A percentile compares a stretch with the other conserved stretches of the same genome.
phyloP scores from a whole-genome alignment of 2,888 invertebrate species.

The Coelopa pilipes region DNA sequence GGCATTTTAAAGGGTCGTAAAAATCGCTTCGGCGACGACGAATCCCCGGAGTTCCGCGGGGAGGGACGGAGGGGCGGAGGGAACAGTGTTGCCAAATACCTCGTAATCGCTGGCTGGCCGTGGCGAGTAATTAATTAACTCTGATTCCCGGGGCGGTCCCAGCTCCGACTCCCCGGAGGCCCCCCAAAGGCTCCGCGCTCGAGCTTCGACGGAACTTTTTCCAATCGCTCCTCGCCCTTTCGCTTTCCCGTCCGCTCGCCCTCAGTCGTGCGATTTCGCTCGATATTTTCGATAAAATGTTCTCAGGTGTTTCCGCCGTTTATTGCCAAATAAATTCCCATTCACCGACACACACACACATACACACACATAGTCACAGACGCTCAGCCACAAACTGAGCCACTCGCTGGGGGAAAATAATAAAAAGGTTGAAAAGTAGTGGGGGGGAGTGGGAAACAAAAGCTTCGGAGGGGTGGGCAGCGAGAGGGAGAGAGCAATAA shows the following conservation, averaged over 20 bases:
- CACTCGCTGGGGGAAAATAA: neutral
- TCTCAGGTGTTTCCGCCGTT: conserved; percentile 1
- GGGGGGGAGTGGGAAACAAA: neutral
- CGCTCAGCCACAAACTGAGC: neutral
- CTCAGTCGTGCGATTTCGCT: too few relatives aligned
- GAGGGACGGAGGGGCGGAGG: too few relatives aligned
- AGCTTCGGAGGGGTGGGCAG: neutral
- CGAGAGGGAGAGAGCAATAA: neutral
- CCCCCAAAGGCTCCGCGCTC: too few relatives aligned
- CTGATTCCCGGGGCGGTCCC: too few relatives aligned
- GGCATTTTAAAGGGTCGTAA: conserved; percentile 15
- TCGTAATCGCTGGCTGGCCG: too few relatives aligned
- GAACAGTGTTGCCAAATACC: too few relatives aligned
- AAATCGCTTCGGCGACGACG: neutral
- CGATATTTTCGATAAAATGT: neutral
- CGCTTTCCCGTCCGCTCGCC: too few relatives aligned
- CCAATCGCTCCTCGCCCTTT: too few relatives aligned
- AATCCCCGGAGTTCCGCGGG: neutral
- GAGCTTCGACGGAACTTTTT: too few relatives aligned
- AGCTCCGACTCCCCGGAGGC: too few relatives aligned
- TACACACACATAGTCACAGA: too few relatives aligned
- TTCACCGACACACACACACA: neutral
- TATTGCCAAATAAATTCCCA: conserved; percentile 13
- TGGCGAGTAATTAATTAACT: too few relatives aligned
- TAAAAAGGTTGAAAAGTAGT: neutral